These are phyloP conservation scores for Ochropleura plecta DNA, from an alignment of 2,888 invertebrate species.

Conservation along the genomic window DNA sequence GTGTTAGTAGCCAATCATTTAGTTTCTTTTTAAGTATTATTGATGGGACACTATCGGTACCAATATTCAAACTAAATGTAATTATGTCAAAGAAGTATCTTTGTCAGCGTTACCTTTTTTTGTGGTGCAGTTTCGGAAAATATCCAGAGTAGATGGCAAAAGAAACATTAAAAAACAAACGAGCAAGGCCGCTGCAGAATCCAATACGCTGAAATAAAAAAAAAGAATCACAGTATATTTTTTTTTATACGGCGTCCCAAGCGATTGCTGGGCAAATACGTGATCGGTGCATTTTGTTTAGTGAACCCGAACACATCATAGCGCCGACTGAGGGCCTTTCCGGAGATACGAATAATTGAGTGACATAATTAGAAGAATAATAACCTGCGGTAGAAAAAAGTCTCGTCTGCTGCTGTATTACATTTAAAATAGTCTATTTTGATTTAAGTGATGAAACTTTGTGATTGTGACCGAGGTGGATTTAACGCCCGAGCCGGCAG, in stretches of 20 bases:
- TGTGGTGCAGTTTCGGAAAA: constrained; percentile 74
- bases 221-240: neutral
- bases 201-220: constrained; percentile 74
- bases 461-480: too few relatives aligned
- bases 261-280: neutral
- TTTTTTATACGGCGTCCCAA: neutral
- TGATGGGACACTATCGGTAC: too few relatives aligned
- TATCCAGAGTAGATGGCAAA: constrained; percentile 73
- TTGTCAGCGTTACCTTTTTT: constrained; percentile 67
- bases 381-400: too few relatives aligned
- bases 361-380: neutral
- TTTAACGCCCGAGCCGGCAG: too few relatives aligned
- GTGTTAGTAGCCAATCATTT: too few relatives aligned
- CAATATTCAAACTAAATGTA: neutral
- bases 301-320: neutral
- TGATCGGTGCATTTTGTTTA: neutral
- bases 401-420: too few relatives aligned
- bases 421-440: too few relatives aligned
- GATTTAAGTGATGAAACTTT: too few relatives aligned
- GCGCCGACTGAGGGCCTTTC: neutral
- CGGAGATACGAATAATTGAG: neutral
- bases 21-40: too few relatives aligned
- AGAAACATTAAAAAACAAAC: constrained; percentile 77
- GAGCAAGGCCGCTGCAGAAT: constrained; percentile 78
- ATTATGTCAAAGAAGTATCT: neutral